Base-by-base conservation (phyloP, 2,888 invertebrate species). In the Himalopsyche kuldschensis region DNA sequence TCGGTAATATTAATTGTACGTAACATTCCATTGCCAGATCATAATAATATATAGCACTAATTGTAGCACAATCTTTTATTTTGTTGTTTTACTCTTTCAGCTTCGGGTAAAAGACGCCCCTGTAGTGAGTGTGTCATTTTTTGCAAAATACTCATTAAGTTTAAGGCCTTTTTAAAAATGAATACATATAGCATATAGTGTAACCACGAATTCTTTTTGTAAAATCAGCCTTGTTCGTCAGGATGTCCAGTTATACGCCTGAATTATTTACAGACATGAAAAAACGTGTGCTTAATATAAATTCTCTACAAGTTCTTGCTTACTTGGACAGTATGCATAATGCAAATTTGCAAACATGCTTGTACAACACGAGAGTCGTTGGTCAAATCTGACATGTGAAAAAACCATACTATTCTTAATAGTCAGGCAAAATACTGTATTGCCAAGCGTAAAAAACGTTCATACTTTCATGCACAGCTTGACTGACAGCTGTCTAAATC, bases 231-330 rank as follows among this genome's bases (percentile, higher is more conserved):
- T 8, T 31, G 41, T 17, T 30, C 46, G 15, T 47, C 24, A 30
- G 11, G 20, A 47, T 41, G 24, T n/a, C 5, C 63, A 63, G 2
- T 27, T 24, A 41, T 17, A 46, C 75, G 32, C 47, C 47, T 78
- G 47, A 46, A 17, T 20, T 63, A 63, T 79, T 79, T 81, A 41
- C 41, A 30, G 76, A 76, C 75, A 30, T 20, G 46, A 17, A n/a
- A 27, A 82, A 78, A 78, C 81, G 81, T 83, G 83, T 80, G 83
- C 69, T 78, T 76, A 81, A 83, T 81, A 79, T 78, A 27, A 80
- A 78, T 30, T 27, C 69, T 6, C 27, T 27, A 11, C 69, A 69
- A 69, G 27, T 30, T 27, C 30, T 69, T 69, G 6, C 30, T 30
- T 69, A 27, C 69, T 69, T 69, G 69, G 69, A 69, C 30, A 69